Evolutionary conservation across 2,888 invertebrate species (phyloP).

Genomic region (Orthosia cruda): DNA sequence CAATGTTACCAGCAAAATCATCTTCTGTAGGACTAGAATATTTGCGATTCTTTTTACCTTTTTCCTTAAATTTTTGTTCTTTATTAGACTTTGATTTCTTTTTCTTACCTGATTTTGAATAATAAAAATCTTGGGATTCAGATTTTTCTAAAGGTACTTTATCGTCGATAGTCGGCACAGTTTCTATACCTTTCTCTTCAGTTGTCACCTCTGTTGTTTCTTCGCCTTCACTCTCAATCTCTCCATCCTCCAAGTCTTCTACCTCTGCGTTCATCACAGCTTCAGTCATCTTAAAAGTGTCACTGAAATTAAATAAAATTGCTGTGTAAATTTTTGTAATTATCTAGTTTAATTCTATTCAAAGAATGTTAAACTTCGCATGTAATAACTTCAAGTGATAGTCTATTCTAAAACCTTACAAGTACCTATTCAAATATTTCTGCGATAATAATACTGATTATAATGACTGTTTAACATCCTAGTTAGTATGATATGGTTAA

Average conservation of each 20-base stretch:
- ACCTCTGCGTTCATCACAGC: constrained; percentile 73
- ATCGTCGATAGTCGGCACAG: constrained; percentile 68
- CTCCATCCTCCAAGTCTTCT: constrained; percentile 96
- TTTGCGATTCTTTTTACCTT: constrained; percentile 89
- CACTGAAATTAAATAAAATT: constrained; percentile 81
- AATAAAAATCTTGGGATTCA: constrained; percentile 82
- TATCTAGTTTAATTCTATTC: background rate
- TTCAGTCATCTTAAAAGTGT: constrained; percentile 83
- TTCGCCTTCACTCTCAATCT: constrained; percentile 94
- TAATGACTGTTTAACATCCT: constrained; percentile 12
- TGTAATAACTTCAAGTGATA: background rate
- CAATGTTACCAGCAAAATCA: constrained; percentile 95
- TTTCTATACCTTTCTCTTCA: constrained; percentile 76
- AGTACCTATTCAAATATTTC: constrained; percentile 17
- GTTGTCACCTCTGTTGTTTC: constrained; percentile 77
- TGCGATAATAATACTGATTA: constrained; percentile 25
- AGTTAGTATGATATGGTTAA: constrained; percentile 24
- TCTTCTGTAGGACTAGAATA: constrained; percentile 90
- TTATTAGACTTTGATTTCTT: constrained; percentile 90
- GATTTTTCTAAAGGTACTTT: constrained; percentile 74
- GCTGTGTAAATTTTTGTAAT: constrained; percentile 26
- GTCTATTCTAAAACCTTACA: constrained; percentile 8
- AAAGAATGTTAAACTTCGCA: constrained; percentile 9
- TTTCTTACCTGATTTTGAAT: constrained; percentile 89
- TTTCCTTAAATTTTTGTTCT: constrained; percentile 89